Evolutionary conservation across 2,113 vertebrate species (phyloP), one percentile per base, ranked within the genome.

Genomic region (Nestor notabilis): DNA sequence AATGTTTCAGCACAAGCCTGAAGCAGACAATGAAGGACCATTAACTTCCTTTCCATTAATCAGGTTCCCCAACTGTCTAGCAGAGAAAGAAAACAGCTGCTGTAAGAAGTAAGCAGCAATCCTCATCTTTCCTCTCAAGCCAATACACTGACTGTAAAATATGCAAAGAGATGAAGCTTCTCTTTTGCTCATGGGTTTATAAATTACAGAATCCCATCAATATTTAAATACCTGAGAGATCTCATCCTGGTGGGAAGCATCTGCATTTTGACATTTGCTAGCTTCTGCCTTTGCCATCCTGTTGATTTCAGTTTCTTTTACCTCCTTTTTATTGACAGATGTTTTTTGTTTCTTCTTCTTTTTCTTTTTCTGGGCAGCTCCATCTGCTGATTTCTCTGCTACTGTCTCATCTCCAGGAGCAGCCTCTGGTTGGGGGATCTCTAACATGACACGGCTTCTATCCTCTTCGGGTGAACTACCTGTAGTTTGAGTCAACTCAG

Each of bases 331-430:
- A 96, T 87, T 96, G 96, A 43, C 86, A 95, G 93, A 95, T 27
- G 37, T 0, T 37, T 95, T 96, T 46, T 87, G 98, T 66, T 96
- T 97, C 93, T 98, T 98, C 93, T 98, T 99, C 89, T 98, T 98
- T 85, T 98, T 98, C 84, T 98, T 98, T 58, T 95, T 91, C 86
- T 97, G 95, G 31, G 72, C 46, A 66, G 87, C 47, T 77, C 52
- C 85, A 43, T 41, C 58, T 83, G 79, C 21, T 24, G 82, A 14
- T 75, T 86, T 71, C 55, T 81, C 61, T 68, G 50, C 29, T 17
- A 9, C 46, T 58, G 58, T 20, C 31, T 78, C 55, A 80, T 31
- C 66, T 78, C 17, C 80, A 87, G 81, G 44, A 33, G 66, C 47
- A 55, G 46, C 33, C 52, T 90, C 80, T 93, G 66, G 25, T 2